Conservation (phyloP, 1,140 invertebrate genomes). For the Bombus difficillimus region DNA sequence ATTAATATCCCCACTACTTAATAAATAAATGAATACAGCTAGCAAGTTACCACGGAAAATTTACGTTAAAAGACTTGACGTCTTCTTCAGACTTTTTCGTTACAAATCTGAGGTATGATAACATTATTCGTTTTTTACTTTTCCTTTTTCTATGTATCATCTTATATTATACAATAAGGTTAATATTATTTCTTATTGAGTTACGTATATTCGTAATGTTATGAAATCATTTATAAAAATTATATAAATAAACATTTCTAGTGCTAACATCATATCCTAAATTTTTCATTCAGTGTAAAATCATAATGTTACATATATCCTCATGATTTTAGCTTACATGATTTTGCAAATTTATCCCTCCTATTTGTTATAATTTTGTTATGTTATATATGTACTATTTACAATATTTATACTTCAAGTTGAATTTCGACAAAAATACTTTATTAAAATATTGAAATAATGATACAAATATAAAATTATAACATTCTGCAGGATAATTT, state of each 20-base stretch:
- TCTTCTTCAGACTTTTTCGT: constrained; percentile 60
- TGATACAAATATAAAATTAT: neutral
- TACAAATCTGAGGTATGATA: constrained; percentile 70
- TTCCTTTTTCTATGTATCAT: neutral
- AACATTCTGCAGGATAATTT: neutral
- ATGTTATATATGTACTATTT: neutral
- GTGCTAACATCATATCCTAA: neutral
- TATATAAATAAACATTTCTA: neutral
- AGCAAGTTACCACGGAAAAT: constrained; percentile 71
- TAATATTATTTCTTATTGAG: constrained; percentile 4
- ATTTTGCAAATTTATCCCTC: neutral
- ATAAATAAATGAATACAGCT: constrained; percentile 73
- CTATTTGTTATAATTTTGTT: neutral
- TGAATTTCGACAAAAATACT: neutral
- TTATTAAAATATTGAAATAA: neutral
- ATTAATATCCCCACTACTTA: constrained; percentile 48
- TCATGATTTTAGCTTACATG: neutral
- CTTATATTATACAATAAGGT: constrained; percentile 1
- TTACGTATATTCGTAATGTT: neutral
- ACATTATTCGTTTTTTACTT: constrained; percentile 6
- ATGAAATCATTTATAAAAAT: neutral
- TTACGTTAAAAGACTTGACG: constrained; percentile 67
- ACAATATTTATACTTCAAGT: neutral
- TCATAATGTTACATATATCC: neutral
- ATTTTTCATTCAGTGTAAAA: constrained; percentile 5